Base-by-base conservation (phyloP, 2,113 vertebrate genomes). In the Turnix velox region DNA sequence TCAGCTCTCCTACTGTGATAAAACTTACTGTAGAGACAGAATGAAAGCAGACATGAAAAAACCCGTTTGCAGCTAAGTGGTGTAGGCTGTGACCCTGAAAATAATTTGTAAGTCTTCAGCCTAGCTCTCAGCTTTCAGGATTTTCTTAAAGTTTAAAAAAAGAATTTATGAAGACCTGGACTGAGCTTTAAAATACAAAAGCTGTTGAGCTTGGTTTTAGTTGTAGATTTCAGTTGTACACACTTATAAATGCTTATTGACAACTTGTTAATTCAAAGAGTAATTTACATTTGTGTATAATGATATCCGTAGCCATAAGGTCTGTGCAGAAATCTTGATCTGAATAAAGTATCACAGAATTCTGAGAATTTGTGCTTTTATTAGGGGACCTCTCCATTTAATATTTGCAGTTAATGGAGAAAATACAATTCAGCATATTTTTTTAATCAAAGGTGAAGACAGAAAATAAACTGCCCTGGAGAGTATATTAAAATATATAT, bases 161-260 rank as follows among this genome's bases (percentile, higher is more conserved):
- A 35, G 57, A 90, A 63, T 65, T 93, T 12, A 45, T 57, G 22
- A 87, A 87, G 49, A 69, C n/a, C 14, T 8, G 4, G 35, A 84
- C 46, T 69, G 42, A 87, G 54, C 49, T 82, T 92, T 87, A 84
- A 84, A 84, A 58, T 79, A 68, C 18, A 82, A 76, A 93, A 84
- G 17, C 74, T 89, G 10, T 73, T 7, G 12, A 54, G 35, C 13
- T 76, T 14, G 15, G 81, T 80, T 78, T 61, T 79, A 24, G 24
- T 92, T 87, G 86, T 18, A 57, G 49, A 69, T 81, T 88, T 90
- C 48, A 87, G 51, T 48, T 76, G 24, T 17, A 59, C 17, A 24
- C 27, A 74, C 35, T 67, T 93, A 33, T 74, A 94, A 94, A 84
- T 92, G 69, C 31, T 82, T 92, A 49, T n/a, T 84, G 77, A 58